Evolutionary conservation across 2,888 invertebrate genomes (phyloP), one percentile per base, ranked within the genome.

Genomic region (Cephus nigrinus): DNA sequence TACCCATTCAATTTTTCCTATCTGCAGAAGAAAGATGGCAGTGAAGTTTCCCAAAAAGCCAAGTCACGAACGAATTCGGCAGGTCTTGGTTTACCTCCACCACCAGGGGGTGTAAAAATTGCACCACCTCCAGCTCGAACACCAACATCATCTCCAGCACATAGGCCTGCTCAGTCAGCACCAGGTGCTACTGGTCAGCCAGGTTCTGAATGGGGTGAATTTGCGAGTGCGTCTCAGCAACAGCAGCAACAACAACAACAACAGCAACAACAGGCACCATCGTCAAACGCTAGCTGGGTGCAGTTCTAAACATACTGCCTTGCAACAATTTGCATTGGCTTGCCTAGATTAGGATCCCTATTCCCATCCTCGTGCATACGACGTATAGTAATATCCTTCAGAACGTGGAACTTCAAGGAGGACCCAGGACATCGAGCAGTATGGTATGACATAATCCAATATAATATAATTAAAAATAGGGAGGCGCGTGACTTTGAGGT

Each of bases 1-100:
- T 36, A 71, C 55, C 23, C 78, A 71, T 76, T 79, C 75, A 0
- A 79, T 79, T 81, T 75, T 85, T 82, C 80, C 78, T 84, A 9
- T 55, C 55, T 92, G 23, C 88, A 97, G 97, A 97, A 97, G 93
- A 97, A 97, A 92, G 97, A 97, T 92, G 97, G 97, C 33, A 94
- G 94, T 76, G 97, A 97, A 89, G 93, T 93, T 69, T 88, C 94
- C 73, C 94, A 95, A 79, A 95, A 95, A 87, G 92, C 95, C 4
- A 96, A 95, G 89, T 89, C 93, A 79, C 94, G 94, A 85, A 91
- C 94, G 9, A 93, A 94, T 35, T 55, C 55, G 9, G 92, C 92
- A 0, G 92, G 92, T 1, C 90, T 92, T 3, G 94, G 94, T 23
- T 94, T 97, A 76, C 98, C 98, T 68, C 98, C 98, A 11, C 98